Conservation (phyloP, 2,113 vertebrate genomes). For the Pungitius pungitius region DNA sequence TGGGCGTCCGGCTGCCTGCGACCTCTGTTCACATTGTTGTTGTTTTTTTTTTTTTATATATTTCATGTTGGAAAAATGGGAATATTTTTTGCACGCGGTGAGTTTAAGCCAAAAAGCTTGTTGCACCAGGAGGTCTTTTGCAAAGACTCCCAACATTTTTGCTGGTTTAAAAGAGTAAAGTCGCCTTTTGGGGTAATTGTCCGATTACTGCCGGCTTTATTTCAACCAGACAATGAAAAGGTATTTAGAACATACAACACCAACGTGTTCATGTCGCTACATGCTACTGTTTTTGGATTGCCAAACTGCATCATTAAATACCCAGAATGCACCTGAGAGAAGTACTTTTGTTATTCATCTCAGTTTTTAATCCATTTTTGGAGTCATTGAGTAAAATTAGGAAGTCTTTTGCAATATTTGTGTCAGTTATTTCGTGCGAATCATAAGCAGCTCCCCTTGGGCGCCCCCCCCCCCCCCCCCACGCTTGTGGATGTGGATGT, state of each 20-base stretch:
- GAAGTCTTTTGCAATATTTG: no score
- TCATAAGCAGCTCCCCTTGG: no score
- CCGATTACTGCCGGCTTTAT: neutral
- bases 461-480: no score
- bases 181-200: no score
- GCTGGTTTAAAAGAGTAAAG: neutral
- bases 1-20: neutral
- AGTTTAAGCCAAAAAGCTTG: neutral
- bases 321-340: neutral
- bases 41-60: neutral
- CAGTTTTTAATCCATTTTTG: no score
- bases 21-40: neutral
- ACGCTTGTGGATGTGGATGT: neutral
- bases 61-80: neutral
- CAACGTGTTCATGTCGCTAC: neutral
- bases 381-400: no score
- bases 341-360: no score
- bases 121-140: neutral
- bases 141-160: neutral
- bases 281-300: neutral
- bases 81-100: neutral
- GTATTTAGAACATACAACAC: neutral
- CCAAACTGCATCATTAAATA: neutral
- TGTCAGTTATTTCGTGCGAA: no score
- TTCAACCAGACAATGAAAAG: neutral